phyloP scores from a whole-genome alignment of 2,888 invertebrate species.

The Pristionchus japonicus region DNA sequence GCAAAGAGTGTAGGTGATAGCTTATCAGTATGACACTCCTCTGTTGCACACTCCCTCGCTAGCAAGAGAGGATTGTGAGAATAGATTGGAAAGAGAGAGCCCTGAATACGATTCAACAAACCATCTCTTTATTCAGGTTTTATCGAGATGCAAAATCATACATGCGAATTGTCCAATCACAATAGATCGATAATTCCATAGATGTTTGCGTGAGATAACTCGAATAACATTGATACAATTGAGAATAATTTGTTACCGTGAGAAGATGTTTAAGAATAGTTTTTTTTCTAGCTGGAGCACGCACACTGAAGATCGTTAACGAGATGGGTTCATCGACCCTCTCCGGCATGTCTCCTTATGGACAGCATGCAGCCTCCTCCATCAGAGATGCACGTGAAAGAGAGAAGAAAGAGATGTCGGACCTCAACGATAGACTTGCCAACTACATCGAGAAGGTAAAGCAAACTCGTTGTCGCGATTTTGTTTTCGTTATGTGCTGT shows the following conservation, averaged over 20 bases:
- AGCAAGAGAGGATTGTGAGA: background rate
- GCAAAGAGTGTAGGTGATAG: background rate
- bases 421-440: conserved; percentile 79
- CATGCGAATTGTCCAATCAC: background rate
- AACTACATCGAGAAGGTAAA: conserved; percentile 78
- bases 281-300: conserved; percentile 53
- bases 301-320: conserved; percentile 65
- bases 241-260: too few species aligned
- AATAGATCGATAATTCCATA: background rate
- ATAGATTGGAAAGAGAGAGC: background rate
- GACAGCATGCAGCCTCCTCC: conserved; percentile 75
- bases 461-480: too few species aligned
- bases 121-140: background rate
- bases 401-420: conserved; percentile 79
- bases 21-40: conserved; percentile 6
- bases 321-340: conserved; percentile 59
- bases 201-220: too few species aligned
- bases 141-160: background rate
- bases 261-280: too few species aligned
- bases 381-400: conserved; percentile 76
- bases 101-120: background rate
- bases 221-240: too few species aligned
- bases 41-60: background rate
- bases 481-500: background rate
- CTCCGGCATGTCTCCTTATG: conserved; percentile 62